Percentiles rank a stretch among this genome's conserved stretches.
Conservation (phyloP, 2,797 vertebrate species). For the Premnoplex brunnescens region DNA sequence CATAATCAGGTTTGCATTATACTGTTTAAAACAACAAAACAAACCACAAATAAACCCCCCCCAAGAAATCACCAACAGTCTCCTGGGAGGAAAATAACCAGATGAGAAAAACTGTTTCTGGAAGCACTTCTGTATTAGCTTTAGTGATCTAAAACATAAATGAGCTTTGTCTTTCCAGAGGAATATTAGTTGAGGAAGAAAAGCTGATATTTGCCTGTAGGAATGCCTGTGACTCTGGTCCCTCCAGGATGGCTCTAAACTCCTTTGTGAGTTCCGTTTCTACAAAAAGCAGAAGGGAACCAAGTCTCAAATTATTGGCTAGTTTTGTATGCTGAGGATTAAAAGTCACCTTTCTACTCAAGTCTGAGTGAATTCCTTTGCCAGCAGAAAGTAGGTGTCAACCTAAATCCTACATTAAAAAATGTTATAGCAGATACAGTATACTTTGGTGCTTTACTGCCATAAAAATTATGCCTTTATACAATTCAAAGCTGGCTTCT, state of each 20-base stretch:
- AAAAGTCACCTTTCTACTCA: not conserved
- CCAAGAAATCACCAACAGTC: not conserved
- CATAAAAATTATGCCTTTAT: not conserved
- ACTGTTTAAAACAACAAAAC: not conserved
- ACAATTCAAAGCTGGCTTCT: not conserved
- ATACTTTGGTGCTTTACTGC: not conserved
- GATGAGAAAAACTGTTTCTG: not conserved
- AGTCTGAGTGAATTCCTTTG: not conserved
- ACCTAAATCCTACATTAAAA: not conserved
- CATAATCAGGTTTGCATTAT: not conserved
- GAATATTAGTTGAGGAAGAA: not conserved
- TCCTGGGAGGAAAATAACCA: not conserved
- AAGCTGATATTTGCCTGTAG: not conserved
- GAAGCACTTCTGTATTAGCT: not conserved
- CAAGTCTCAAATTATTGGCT: not conserved
- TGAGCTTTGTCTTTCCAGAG: not conserved
- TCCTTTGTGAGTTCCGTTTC: not conserved
- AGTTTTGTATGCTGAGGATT: not conserved
- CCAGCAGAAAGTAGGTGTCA: slow-evolving; percentile 5
- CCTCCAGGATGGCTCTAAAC: not conserved
- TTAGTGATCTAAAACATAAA: not conserved
- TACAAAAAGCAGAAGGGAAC: slow-evolving; percentile 12
- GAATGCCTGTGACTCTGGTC: not conserved
- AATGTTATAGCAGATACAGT: not conserved
- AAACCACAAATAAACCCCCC: not conserved